These are phyloP conservation scores for Otus sunia DNA, from an alignment of 2,113 vertebrate genomes.

Conservation along the genomic window DNA sequence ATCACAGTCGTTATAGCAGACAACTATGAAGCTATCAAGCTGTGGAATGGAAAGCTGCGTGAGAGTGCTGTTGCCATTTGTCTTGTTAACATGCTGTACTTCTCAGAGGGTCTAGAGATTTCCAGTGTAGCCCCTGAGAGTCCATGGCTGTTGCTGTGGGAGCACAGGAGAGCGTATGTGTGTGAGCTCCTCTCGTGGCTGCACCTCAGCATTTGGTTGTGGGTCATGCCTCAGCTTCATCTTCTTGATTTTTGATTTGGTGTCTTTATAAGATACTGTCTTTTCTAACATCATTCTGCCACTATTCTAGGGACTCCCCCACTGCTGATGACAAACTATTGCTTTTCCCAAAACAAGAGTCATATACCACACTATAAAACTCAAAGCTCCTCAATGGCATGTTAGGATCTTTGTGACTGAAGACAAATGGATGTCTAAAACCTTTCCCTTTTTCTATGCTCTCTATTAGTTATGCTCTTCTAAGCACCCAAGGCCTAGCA, in stretches of 20 bases:
- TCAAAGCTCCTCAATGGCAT: background rate
- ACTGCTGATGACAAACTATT: background rate
- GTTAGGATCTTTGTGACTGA: background rate
- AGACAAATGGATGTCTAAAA: background rate
- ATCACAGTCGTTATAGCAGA: background rate
- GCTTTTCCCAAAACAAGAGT: background rate
- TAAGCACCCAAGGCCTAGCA: background rate
- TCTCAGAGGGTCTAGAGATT: background rate
- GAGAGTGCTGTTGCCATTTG: background rate
- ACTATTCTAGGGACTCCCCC: background rate
- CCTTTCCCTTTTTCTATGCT: background rate
- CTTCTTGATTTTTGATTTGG: background rate
- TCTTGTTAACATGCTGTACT: background rate
- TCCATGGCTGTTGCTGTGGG: background rate
- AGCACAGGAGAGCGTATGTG: rapidly evolving
- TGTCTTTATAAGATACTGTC: background rate
- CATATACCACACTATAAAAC: background rate
- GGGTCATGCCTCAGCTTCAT: background rate
- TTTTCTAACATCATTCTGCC: background rate
- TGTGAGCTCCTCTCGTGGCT: background rate
- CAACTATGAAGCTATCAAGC: background rate
- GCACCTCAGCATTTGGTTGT: background rate
- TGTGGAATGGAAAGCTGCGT: rapidly evolving
- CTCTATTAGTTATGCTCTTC: background rate
- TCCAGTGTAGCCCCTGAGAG: too few species aligned